phyloP scores from a whole-genome alignment of 2,888 invertebrate species.

The Boloria euphrosyne region DNA sequence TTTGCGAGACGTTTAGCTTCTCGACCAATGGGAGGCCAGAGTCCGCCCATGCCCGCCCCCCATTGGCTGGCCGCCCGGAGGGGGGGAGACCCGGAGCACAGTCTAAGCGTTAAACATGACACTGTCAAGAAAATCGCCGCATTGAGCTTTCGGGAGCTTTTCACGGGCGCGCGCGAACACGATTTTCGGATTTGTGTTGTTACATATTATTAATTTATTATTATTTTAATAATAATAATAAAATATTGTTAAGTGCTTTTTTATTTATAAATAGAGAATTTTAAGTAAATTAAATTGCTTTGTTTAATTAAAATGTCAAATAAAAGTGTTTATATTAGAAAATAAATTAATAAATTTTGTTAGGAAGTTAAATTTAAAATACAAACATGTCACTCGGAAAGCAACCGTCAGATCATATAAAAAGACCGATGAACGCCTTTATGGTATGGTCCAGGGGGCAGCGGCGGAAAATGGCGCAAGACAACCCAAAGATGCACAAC shows the following conservation, averaged over 20 bases:
- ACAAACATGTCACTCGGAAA: slow-evolving; percentile 71
- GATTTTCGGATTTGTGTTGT: slow-evolving; percentile 27
- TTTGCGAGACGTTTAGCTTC: slow-evolving; percentile 68
- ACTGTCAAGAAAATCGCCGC: slow-evolving; percentile 79
- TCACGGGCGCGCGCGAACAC: slow-evolving; percentile 59
- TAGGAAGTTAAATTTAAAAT: slow-evolving; percentile 12
- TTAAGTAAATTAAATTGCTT: not conserved
- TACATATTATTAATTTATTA: slow-evolving; percentile 3
- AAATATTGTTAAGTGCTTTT: slow-evolving; percentile 7
- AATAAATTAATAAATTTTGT: slow-evolving; percentile 9
- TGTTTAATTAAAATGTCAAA: slow-evolving; percentile 13
- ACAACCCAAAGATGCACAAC: slow-evolving; percentile 97
- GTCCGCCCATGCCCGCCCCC: slow-evolving; percentile 71
- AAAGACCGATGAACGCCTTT: slow-evolving; percentile 97
- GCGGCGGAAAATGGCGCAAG: slow-evolving; percentile 94
- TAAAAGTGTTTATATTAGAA: slow-evolving; percentile 11
- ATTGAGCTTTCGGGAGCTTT: slow-evolving; percentile 80
- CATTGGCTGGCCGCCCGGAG: slow-evolving; percentile 60
- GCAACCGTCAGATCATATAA: slow-evolving; percentile 88
- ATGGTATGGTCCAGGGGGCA: slow-evolving; percentile 97
- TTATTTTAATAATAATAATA: not conserved
- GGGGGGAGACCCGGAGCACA: slow-evolving; percentile 52
- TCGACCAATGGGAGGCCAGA: slow-evolving; percentile 70
- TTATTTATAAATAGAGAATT: not conserved
- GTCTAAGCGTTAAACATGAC: slow-evolving; percentile 69